A percentile compares a stretch with the other conserved stretches of the same genome.
phyloP scores from a whole-genome alignment of 2,888 invertebrate species.

The Chloromyia formosa region DNA sequence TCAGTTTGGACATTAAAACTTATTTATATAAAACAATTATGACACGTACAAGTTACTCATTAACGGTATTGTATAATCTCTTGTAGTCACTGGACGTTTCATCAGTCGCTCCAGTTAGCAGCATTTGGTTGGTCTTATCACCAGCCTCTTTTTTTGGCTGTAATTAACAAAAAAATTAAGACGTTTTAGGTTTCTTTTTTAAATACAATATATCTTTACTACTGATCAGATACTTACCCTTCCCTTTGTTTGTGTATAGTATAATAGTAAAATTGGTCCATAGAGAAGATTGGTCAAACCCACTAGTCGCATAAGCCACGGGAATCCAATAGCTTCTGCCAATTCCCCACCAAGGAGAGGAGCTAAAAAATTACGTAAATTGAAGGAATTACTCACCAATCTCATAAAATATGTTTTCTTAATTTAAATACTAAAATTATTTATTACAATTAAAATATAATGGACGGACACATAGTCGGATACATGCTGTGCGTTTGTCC shows the following conservation, averaged over 20 bases:
- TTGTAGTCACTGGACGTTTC: slow-evolving; percentile 58
- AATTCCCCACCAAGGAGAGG: slow-evolving; percentile 79
- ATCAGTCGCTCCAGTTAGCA: slow-evolving; percentile 55
- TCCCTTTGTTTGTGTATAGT: slow-evolving; percentile 60
- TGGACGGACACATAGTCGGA: too few species aligned
- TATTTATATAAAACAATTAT: not conserved
- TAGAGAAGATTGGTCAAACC: slow-evolving; percentile 76
- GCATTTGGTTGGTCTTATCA: slow-evolving; percentile 59
- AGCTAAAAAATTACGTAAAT: slow-evolving; percentile 64
- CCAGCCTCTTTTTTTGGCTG: slow-evolving; percentile 6
- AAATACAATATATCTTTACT: too few species aligned
- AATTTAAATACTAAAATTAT: too few species aligned
- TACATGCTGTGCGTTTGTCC: too few species aligned
- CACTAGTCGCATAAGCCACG: slow-evolving; percentile 77
- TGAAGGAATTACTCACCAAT: not conserved
- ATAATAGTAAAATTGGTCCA: slow-evolving; percentile 70
- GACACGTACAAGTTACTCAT: slow-evolving; percentile 51
- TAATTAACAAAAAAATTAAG: not conserved
- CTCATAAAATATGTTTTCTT: slow-evolving; percentile 23
- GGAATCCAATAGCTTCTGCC: slow-evolving; percentile 75
- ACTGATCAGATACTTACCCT: slow-evolving; percentile 55
- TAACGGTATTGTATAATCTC: slow-evolving; percentile 60
- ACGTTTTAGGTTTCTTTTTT: too few species aligned
- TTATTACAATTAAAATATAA: too few species aligned
- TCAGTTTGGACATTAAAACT: slow-evolving; percentile 3